Evolutionary conservation across 1,140 invertebrate genomes (phyloP).

Genomic region (Aphaenogaster rudis): DNA sequence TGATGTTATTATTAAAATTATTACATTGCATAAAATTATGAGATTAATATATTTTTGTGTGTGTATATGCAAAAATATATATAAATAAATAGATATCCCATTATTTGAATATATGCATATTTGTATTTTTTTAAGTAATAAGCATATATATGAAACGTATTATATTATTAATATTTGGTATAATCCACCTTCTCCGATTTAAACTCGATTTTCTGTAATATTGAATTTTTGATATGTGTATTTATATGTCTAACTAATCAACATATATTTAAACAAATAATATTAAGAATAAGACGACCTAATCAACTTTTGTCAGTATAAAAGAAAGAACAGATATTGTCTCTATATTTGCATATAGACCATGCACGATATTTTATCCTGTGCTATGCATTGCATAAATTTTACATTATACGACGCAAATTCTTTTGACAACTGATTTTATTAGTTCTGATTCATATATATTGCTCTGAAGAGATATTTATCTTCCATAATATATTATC

Average conservation of each 20-base stretch:
- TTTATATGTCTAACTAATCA: too few species aligned
- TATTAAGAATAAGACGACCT: too few species aligned
- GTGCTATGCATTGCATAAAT: neutral
- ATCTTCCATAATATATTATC: neutral
- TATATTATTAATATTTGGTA: neutral
- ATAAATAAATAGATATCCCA: neutral
- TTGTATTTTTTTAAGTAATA: neutral
- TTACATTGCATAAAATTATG: neutral
- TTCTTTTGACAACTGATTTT: neutral
- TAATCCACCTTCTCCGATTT: neutral
- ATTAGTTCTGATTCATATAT: neutral
- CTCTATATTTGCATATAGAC: neutral
- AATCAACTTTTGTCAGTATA: neutral
- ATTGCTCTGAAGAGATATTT: conserved; percentile 4
- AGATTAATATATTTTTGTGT: neutral
- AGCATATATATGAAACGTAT: neutral
- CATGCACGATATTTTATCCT: neutral
- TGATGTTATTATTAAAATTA: too few species aligned
- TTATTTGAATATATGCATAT: neutral
- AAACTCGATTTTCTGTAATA: neutral
- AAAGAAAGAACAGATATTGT: neutral
- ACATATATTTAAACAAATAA: too few species aligned
- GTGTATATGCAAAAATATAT: neutral
- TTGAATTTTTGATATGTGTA: too few species aligned
- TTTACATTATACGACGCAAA: neutral